Evolutionary conservation across 1,140 invertebrate genomes (phyloP).

Genomic region (Cardiocondyla obscurior): DNA sequence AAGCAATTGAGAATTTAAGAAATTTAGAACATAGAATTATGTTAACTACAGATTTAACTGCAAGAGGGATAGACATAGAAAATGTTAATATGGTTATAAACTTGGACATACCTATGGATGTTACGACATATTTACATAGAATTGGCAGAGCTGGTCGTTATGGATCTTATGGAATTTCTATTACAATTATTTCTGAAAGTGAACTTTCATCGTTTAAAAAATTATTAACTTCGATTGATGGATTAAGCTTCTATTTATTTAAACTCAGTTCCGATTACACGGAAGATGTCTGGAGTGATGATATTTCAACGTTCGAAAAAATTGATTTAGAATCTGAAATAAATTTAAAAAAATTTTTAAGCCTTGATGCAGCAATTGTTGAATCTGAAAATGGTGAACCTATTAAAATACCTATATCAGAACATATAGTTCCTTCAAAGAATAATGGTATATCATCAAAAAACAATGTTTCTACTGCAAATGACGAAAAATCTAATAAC

Average conservation of each 20-base stretch:
- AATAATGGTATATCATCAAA: constrained; percentile 1
- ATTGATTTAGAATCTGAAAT: constrained; percentile 53
- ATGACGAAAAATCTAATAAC: background rate
- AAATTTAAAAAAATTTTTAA: constrained; percentile 13
- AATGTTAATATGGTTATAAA: constrained; percentile 97
- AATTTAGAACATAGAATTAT: constrained; percentile 92
- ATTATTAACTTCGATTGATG: constrained; percentile 84
- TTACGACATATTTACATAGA: constrained; percentile 96
- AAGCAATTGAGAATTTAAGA: constrained; percentile 90
- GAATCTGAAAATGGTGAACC: constrained; percentile 47
- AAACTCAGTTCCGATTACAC: constrained; percentile 80
- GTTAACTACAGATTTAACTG: constrained; percentile 95
- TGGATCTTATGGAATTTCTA: constrained; percentile 90
- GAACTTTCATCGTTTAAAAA: constrained; percentile 86
- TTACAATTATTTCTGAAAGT: constrained; percentile 87
- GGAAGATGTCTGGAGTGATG: constrained; percentile 79
- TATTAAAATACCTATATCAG: background rate
- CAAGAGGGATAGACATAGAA: constrained; percentile 94
- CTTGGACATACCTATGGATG: constrained; percentile 92
- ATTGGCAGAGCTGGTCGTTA: constrained; percentile 97
- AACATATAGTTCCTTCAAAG: background rate
- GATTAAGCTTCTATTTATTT: constrained; percentile 82
- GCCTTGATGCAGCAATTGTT: constrained; percentile 35
- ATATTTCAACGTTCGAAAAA: constrained; percentile 74
- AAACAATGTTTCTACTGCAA: background rate